Evolutionary conservation across 2,113 vertebrate genomes (phyloP).

Genomic region (Pelodiscus sinensis): DNA sequence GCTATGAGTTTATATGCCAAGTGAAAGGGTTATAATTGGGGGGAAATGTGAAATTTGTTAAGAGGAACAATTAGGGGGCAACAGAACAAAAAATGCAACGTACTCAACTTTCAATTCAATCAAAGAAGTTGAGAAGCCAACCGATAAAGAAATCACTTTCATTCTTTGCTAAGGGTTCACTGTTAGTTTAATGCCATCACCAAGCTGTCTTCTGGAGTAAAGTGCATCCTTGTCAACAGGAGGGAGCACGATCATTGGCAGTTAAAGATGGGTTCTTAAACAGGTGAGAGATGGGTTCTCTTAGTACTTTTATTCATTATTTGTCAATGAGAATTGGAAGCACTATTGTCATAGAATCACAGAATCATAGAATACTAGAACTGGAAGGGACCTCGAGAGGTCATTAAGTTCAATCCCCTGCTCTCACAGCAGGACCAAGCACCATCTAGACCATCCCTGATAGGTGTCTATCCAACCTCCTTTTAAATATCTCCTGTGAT

Average conservation of each 20-base stretch:
- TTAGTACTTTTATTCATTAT: neutral
- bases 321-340: neutral
- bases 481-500: no score
- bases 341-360: neutral
- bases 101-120: conserved; percentile 5
- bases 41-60: conserved; percentile 10
- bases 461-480: no score
- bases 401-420: no score
- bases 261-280: neutral
- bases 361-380: no score
- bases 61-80: conserved; percentile 3
- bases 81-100: neutral
- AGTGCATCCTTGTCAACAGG: neutral
- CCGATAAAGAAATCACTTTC: neutral
- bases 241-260: neutral
- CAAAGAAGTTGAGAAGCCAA: neutral
- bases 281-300: neutral
- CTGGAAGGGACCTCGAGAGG: no score
- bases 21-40: neutral
- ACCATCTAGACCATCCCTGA: no score
- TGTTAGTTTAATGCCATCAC: neutral
- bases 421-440: no score
- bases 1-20: neutral
- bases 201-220: neutral
- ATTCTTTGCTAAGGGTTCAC: neutral